phyloP scores from a whole-genome alignment of 2,113 vertebrate genomes.

The Genyomyrus donnyi region DNA sequence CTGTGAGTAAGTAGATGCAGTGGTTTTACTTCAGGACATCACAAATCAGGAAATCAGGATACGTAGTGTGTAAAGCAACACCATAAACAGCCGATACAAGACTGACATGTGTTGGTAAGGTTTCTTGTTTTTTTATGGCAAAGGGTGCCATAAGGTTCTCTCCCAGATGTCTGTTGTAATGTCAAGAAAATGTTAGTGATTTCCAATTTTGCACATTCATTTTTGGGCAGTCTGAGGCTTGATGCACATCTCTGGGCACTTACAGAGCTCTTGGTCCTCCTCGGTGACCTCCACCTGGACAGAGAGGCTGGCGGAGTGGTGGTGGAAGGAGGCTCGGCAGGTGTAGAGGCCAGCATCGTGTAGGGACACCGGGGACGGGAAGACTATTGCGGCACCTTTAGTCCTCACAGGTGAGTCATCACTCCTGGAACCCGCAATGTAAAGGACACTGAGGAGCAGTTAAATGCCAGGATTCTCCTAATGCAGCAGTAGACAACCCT shows the following conservation, averaged over 20 bases:
- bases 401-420: slow-evolving; percentile 40
- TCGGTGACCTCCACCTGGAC: slow-evolving; percentile 49
- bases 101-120: neutral
- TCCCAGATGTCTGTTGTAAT: neutral
- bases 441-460: neutral
- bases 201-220: neutral
- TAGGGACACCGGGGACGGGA: slow-evolving; percentile 31
- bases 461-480: neutral
- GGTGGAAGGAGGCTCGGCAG: slow-evolving; percentile 51
- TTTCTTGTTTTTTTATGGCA: neutral
- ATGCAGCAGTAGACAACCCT: neutral
- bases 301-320: slow-evolving; percentile 45
- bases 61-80: neutral
- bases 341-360: slow-evolving; percentile 47
- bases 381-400: slow-evolving; percentile 38
- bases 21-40: neutral
- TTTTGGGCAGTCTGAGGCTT: neutral
- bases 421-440: slow-evolving; percentile 38
- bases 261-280: slow-evolving; percentile 31
- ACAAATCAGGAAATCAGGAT: neutral
- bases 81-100: neutral
- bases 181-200: neutral
- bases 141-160: neutral
- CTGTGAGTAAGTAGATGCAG: neutral
- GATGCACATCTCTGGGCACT: slow-evolving; percentile 16